Evolutionary conservation across 1,140 invertebrate species (phyloP), one percentile per base, ranked within the genome.

Genomic region (Dendrolimus punctatus): DNA sequence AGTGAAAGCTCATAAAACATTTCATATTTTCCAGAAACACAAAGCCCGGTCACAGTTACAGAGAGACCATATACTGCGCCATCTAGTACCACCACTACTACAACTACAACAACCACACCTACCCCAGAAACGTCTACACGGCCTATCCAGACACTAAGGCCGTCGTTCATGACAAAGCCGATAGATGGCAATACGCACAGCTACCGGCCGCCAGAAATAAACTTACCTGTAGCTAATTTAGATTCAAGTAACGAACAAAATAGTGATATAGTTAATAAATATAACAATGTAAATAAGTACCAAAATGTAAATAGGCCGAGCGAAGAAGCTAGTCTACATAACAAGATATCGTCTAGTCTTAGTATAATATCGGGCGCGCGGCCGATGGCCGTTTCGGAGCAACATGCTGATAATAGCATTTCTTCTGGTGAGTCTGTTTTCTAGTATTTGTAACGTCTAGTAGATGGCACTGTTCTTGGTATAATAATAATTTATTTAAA

Each of bases 291-390:
- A 85, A 84, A 85, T 85, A 85, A 82, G 67, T 81, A 84, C 76
- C 80, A 85, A 82, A 83, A 82, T 85, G 74, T 81, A 83, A 78
- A 85, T 83, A 85, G 73, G 71, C 82, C 82, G 65, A 80, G 68
- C 66, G 61, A 59, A 62, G 76, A 83, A 68, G 71, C 79, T 83
- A 87, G 87, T 87, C 87, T 79, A 62, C 79, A 85, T 65, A 88
- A 88, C 71, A 87, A 88, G 80, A 83, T 87, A 66, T 87, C 83
- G 69, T 88, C 86, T 88, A 88, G 86, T 88, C 86, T 80, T 85
- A 87, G 82, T 68, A 61, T 81, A 76, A 70, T 81, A 56, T 53
- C 68, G 46, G 80, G 68, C 62, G 83, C 86, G 61, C 62, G 85
- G 58, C 85, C 84, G 44, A 80, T 85, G 76, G 79, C 85, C 51